Evolutionary conservation across 2,888 invertebrate species (phyloP).

Genomic region (Mythimna loreyi): DNA sequence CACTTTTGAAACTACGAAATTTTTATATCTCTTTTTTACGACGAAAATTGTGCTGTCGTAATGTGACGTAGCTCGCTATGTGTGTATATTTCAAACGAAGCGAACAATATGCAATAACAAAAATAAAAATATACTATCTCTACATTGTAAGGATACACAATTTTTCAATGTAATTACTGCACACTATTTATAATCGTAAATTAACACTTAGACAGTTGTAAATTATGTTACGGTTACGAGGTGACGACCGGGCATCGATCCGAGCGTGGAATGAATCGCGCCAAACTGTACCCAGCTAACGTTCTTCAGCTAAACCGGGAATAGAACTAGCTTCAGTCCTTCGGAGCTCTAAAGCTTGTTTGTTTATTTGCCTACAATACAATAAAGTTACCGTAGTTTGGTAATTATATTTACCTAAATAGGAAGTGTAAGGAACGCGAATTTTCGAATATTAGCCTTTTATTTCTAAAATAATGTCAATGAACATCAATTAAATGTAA

Average conservation of each 20-base stretch:
- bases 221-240: constrained; percentile 71
- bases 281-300: constrained; percentile 25
- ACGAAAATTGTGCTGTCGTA: constrained; percentile 57
- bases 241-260: constrained; percentile 58
- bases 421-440: constrained; percentile 47
- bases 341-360: constrained; percentile 40
- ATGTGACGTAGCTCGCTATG: constrained; percentile 44
- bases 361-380: constrained; percentile 53
- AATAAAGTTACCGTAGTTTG: constrained; percentile 66
- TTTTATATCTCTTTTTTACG: constrained; percentile 66
- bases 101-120: constrained; percentile 68
- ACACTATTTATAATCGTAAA: constrained; percentile 85
- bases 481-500: constrained; percentile 58
- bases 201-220: constrained; percentile 76
- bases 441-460: constrained; percentile 51
- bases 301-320: constrained; percentile 40
- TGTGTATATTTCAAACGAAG: constrained; percentile 56
- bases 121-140: constrained; percentile 69
- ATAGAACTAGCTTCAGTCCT: constrained; percentile 43
- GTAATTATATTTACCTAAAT: constrained; percentile 58
- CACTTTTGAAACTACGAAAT: constrained; percentile 55
- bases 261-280: constrained; percentile 34
- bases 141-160: constrained; percentile 75
- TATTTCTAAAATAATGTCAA: constrained; percentile 55
- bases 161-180: constrained; percentile 87